Conservation (phyloP, 2,888 invertebrate genomes). For the Pomacea canaliculata region DNA sequence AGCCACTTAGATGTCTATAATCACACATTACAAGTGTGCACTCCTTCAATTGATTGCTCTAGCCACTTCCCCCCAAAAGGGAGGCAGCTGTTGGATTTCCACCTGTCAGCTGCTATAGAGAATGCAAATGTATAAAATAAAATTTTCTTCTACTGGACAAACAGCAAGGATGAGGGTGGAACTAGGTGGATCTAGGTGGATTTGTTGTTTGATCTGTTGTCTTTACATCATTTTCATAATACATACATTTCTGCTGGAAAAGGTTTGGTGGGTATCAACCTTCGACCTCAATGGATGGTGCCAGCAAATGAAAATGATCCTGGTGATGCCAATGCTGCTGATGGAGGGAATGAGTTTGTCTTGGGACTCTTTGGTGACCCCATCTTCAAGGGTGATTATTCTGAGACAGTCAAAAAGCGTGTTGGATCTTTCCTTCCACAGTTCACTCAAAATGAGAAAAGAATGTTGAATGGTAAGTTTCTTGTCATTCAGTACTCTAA, state of each 20-base stretch:
- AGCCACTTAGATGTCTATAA: no score
- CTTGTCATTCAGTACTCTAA: neutral
- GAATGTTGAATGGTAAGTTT: slow-evolving; percentile 52
- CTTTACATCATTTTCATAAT: no score
- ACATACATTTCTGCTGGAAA: neutral
- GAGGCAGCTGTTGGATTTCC: no score
- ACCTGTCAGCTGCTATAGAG: no score
- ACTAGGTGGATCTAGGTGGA: no score
- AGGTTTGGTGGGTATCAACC: slow-evolving; percentile 41
- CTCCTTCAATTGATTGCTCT: no score
- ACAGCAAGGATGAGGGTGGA: no score
- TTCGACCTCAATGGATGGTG: slow-evolving; percentile 33
- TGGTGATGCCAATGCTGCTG: slow-evolving; percentile 37
- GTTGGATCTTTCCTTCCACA: slow-evolving; percentile 45
- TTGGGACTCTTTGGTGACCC: slow-evolving; percentile 59
- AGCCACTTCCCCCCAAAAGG: no score
- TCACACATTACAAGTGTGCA: no score
- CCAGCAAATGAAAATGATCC: slow-evolving; percentile 34
- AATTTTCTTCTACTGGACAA: no score
- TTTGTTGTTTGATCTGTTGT: no score
- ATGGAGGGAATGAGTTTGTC: slow-evolving; percentile 35
- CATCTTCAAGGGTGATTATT: slow-evolving; percentile 71
- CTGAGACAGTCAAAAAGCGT: slow-evolving; percentile 27
- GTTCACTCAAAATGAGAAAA: slow-evolving; percentile 60
- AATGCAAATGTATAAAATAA: no score